phyloP scores from a whole-genome alignment of 2,797 vertebrate genomes.

The Notoglanidium macrostoma region DNA sequence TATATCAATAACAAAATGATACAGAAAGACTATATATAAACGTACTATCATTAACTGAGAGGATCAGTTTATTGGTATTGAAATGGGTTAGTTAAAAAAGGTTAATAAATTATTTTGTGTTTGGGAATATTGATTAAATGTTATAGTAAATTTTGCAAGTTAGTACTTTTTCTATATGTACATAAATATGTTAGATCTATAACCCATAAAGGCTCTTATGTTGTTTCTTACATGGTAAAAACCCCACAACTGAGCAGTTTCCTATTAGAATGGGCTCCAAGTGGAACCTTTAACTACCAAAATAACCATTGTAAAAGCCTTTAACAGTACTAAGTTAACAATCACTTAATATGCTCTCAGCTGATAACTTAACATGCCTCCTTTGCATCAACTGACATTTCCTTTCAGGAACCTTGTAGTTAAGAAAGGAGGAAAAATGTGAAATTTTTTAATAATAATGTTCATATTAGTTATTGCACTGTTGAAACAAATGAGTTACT shows the following conservation, averaged over 20 bases:
- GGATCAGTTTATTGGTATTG: background rate
- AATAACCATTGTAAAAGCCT: background rate
- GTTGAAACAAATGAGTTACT: slow-evolving; percentile 77
- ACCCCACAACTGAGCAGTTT: background rate
- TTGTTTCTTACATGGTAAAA: background rate
- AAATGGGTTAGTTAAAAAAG: background rate
- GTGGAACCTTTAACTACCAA: background rate
- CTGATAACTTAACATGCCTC: background rate
- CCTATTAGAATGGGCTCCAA: background rate
- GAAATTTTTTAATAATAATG: slow-evolving; percentile 38
- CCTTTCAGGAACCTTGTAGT: slow-evolving; percentile 34
- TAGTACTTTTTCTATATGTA: background rate
- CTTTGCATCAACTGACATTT: slow-evolving; percentile 9
- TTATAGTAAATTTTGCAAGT: background rate
- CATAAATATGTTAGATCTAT: background rate
- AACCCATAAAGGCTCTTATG: background rate
- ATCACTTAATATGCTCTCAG: background rate
- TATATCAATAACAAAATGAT: background rate
- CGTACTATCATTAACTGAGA: background rate
- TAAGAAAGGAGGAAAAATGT: background rate
- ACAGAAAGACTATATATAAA: background rate
- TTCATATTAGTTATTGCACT: slow-evolving; percentile 70
- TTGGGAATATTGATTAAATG: background rate
- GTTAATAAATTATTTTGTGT: background rate
- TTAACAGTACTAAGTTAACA: background rate